Percentiles rank a stretch among this genome's conserved stretches.
phyloP scores from a whole-genome alignment of 2,888 invertebrate species.

The Sabatieria punctata region DNA sequence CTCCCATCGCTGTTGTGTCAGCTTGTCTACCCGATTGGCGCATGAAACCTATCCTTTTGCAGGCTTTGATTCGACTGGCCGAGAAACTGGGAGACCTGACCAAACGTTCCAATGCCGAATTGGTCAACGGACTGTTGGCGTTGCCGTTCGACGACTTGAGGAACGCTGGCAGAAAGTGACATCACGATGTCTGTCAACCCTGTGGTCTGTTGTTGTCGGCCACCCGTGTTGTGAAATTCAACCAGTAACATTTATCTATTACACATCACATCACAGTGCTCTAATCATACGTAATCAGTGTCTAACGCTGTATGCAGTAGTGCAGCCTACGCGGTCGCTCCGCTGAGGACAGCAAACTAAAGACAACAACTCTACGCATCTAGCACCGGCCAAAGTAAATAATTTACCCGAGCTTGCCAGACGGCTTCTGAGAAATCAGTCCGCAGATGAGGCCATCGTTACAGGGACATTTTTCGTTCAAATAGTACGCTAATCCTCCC shows the following conservation, averaged over 20 bases:
- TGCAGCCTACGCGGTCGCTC: not conserved
- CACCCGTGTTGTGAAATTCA: no score
- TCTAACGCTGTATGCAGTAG: no score
- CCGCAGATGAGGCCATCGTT: conserved; percentile 20
- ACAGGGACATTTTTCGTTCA: conserved; percentile 29
- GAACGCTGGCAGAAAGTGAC: not conserved
- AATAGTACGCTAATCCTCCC: conserved; percentile 26
- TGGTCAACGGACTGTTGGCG: not conserved
- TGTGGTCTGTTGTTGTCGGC: no score
- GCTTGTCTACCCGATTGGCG: no score
- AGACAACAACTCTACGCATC: not conserved
- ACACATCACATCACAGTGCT: no score
- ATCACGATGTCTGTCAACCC: not conserved
- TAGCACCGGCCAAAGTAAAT: not conserved
- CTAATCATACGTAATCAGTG: no score
- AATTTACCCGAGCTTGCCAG: not conserved
- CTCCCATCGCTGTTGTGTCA: no score
- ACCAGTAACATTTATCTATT: no score
- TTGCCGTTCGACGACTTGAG: not conserved
- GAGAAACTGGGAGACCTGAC: not conserved
- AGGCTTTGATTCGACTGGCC: no score
- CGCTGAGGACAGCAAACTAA: not conserved
- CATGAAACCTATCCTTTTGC: no score
- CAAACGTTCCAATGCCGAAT: conserved; percentile 1
- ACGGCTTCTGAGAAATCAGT: not conserved